Conservation (phyloP, 30 jellyfish, hydroid and myxozoan species). For the Rhopilema esculentum region DNA sequence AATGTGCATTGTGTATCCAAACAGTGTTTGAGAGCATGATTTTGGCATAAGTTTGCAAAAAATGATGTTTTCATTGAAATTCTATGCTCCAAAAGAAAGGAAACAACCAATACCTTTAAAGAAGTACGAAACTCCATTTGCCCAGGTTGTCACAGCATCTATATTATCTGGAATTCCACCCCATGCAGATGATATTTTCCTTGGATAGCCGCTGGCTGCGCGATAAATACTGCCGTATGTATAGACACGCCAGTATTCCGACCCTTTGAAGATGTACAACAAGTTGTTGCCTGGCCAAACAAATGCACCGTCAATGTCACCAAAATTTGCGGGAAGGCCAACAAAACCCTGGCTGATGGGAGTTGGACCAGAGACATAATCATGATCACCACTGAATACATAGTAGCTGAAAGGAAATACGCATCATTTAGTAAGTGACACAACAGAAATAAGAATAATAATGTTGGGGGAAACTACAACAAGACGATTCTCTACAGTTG, state of each 20-base stretch:
- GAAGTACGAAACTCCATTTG: slow-evolving; percentile 80
- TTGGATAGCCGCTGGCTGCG: slow-evolving; percentile 64
- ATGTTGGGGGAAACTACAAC: too few relatives aligned
- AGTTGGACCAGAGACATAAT: slow-evolving; percentile 45
- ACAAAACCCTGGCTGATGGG: slow-evolving; percentile 68
- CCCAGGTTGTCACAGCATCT: slow-evolving; percentile 83
- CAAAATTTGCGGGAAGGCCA: slow-evolving; percentile 71
- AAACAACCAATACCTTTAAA: slow-evolving; percentile 74
- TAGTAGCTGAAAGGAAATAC: slow-evolving; percentile 60
- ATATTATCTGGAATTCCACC: slow-evolving; percentile 74
- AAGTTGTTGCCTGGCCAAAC: slow-evolving; percentile 75
- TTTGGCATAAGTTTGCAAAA: not conserved
- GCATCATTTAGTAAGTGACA: not conserved
- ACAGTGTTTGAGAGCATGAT: not conserved
- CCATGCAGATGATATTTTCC: slow-evolving; percentile 75
- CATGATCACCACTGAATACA: slow-evolving; percentile 61
- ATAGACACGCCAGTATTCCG: slow-evolving; percentile 63
- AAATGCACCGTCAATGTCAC: slow-evolving; percentile 83
- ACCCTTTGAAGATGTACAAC: slow-evolving; percentile 90
- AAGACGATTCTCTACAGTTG: too few relatives aligned
- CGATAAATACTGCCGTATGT: not conserved
- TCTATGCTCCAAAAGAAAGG: not conserved
- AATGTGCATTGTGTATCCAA: too few relatives aligned
- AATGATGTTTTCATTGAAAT: not conserved
- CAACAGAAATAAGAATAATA: too few relatives aligned